These are phyloP conservation scores for Phataginus tetradactyla DNA, from an alignment of 2,797 vertebrate species.

Conservation along the genomic window DNA sequence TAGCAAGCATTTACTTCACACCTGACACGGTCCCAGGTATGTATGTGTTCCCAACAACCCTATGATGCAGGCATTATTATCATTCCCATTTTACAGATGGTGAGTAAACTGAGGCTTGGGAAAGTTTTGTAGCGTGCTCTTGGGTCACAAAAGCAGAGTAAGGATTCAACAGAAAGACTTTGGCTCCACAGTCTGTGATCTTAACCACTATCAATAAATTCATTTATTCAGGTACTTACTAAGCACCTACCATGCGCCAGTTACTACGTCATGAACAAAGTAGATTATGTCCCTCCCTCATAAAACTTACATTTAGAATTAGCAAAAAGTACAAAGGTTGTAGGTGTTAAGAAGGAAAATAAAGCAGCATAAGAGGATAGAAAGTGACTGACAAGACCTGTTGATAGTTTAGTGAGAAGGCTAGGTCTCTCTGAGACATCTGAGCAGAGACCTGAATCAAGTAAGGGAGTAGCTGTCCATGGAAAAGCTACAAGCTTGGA, in stretches of 20 bases:
- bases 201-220: background rate
- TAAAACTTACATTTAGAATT: background rate
- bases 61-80: background rate
- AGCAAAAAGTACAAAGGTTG: background rate
- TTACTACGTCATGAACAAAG: background rate
- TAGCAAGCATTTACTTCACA: background rate
- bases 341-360: background rate
- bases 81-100: background rate
- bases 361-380: background rate
- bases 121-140: background rate
- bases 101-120: background rate
- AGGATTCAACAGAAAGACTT: background rate
- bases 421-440: background rate
- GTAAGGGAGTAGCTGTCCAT: background rate
- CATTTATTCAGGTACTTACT: background rate
- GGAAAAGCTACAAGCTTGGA: background rate
- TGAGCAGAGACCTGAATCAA: background rate
- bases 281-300: background rate
- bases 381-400: background rate
- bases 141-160: background rate
- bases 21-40: background rate
- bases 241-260: background rate
- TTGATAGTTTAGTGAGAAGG: background rate
- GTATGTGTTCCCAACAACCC: background rate
- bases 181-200: background rate